Evolutionary conservation across 2,113 vertebrate species (phyloP), one percentile per base, ranked within the genome.

Genomic region (Beaufortia kweichowensis): DNA sequence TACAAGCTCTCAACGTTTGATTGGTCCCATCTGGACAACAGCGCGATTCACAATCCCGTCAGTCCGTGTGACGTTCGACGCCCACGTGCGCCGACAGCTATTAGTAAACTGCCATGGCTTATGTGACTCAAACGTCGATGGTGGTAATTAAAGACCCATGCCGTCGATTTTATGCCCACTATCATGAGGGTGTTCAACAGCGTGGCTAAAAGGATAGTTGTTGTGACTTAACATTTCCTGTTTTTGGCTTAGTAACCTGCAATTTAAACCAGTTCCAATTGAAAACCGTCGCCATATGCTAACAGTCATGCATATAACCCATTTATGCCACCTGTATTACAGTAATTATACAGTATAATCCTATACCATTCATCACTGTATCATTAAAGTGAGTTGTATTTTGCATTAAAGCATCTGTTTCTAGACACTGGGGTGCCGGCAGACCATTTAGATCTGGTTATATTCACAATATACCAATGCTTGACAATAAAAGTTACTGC

Each of bases 1-100:
- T 61, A 72, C 23, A 43, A 59, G 69, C 33, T 59, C 55, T 33
- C 28, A 61, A 74, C 24, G 10, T 74, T 48, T 74, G 39, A 74
- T 74, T 74, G 57, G 57, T 24, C 61, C 57, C 39, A 62, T 46
- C 35, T 74, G 71, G 57, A 62, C 57, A 62, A 62, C 17, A 61
- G 57, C 1, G 56, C 26, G 26, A 74, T 62, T 74, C 57, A 46
- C 10, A 12, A 62, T 74, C 57, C 11, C 29, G 19, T 74, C 71
- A 61, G 26, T 26, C 56, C 3, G 6, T 17, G 15, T 74, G 71
- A 46, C 39, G 56, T 61, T 23, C 19, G 56, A 61, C 19, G 57
- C 57, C 71, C 71, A 74, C 71, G 29, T 19, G 12, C 12, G 1
- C 26, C 26, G 56, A 74, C 24, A 43, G 56, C 12, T 33, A 73